phyloP scores from a whole-genome alignment of 2,113 vertebrate species.

The Odocoileus hemionus region DNA sequence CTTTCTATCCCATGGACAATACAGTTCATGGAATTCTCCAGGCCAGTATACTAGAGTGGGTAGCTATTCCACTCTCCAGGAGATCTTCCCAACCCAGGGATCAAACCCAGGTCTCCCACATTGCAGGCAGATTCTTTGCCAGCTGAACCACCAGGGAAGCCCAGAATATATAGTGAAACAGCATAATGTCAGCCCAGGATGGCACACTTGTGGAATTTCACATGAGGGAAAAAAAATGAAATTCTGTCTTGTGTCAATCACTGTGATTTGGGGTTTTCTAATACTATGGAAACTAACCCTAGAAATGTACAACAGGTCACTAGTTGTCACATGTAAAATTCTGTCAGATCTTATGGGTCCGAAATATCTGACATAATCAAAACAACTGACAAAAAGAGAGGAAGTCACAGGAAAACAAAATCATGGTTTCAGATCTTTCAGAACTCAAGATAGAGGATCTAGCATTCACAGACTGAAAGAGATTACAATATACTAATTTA shows the following conservation, averaged over 20 bases:
- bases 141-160: background rate
- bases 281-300: background rate
- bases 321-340: background rate
- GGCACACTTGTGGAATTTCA: background rate
- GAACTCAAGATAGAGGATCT: background rate
- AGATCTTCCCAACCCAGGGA: background rate
- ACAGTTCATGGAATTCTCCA: background rate
- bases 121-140: background rate
- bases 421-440: background rate
- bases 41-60: background rate
- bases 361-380: background rate
- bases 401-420: background rate
- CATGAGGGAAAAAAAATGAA: background rate
- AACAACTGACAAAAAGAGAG: background rate
- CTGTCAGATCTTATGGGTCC: background rate
- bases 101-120: background rate
- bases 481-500: background rate
- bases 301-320: background rate
- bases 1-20: background rate
- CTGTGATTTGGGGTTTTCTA: background rate
- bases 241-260: background rate
- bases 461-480: background rate
- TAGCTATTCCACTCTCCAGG: background rate
- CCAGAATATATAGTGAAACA: background rate
- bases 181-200: rapidly evolving